Evolutionary conservation across 2,113 vertebrate species (phyloP).

Genomic region (Alethe castanea): DNA sequence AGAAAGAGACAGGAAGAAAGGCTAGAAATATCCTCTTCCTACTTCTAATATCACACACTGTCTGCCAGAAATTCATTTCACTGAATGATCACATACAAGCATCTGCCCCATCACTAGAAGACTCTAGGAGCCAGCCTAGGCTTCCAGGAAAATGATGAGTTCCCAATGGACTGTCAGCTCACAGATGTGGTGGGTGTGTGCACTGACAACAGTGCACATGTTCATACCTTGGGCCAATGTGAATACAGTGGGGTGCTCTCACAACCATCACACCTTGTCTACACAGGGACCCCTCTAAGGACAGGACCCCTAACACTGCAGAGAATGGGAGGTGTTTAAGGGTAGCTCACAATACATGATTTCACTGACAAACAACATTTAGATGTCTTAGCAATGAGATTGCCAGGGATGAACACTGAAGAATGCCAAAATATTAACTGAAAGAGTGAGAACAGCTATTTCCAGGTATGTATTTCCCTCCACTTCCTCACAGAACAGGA

Average conservation of each 20-base stretch:
- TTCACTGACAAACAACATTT: not conserved
- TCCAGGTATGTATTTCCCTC: not conserved
- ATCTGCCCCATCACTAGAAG: not conserved
- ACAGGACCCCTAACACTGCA: not conserved
- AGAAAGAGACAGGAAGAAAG: not conserved
- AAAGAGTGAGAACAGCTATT: not conserved
- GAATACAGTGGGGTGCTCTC: not conserved
- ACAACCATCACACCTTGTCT: not conserved
- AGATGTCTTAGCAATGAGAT: not conserved
- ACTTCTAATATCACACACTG: not conserved
- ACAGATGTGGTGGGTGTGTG: not conserved
- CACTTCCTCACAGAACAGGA: not conserved
- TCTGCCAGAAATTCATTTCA: not conserved
- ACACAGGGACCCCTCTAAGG: not conserved
- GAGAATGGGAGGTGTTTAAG: not conserved
- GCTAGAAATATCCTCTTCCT: not conserved
- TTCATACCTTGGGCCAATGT: not conserved
- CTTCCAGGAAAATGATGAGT: not conserved
- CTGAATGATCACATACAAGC: not conserved
- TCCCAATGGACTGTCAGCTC: not conserved
- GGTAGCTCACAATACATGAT: not conserved
- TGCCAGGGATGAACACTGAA: not conserved
- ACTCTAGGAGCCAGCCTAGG: not conserved
- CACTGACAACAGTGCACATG: rapidly evolving
- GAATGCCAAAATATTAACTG: not conserved